These are phyloP conservation scores for Graphium colonna DNA, from an alignment of 2,888 invertebrate genomes.

Conservation along the genomic window DNA sequence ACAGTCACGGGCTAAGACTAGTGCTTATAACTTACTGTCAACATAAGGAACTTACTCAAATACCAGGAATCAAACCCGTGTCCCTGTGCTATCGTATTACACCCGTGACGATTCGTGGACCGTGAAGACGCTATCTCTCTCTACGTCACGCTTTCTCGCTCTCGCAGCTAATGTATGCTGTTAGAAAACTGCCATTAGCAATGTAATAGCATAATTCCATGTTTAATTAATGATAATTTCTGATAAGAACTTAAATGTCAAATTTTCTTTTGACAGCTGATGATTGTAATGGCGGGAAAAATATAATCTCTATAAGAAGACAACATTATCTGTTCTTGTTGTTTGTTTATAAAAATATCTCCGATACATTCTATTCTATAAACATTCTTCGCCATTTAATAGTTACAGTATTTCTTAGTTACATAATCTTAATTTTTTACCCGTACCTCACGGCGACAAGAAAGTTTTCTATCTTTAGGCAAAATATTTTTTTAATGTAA, in stretches of 20 bases:
- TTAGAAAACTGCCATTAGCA: not conserved
- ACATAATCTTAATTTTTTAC: too few relatives aligned
- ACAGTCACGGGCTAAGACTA: too few relatives aligned
- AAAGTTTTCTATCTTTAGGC: too few relatives aligned
- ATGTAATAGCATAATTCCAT: not conserved
- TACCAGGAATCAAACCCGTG: conserved; percentile 1
- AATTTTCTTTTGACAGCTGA: not conserved
- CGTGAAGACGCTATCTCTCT: conserved; percentile 10
- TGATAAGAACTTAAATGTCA: not conserved
- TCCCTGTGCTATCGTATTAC: conserved; percentile 2
- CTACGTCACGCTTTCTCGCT: conserved; percentile 16
- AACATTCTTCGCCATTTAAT: too few relatives aligned
- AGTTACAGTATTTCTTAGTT: not conserved
- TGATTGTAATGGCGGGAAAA: not conserved
- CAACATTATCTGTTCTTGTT: too few relatives aligned
- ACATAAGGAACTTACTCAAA: too few relatives aligned
- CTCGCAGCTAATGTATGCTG: not conserved
- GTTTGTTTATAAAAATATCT: too few relatives aligned
- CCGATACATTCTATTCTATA: too few relatives aligned
- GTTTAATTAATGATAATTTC: not conserved
- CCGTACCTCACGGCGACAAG: too few relatives aligned
- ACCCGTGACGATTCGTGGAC: conserved; percentile 2
- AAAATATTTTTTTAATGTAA: too few relatives aligned
- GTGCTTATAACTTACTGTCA: too few relatives aligned
- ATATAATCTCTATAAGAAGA: too few relatives aligned